Base-by-base conservation (phyloP, 2,888 invertebrate genomes). In the Nineta flava region DNA sequence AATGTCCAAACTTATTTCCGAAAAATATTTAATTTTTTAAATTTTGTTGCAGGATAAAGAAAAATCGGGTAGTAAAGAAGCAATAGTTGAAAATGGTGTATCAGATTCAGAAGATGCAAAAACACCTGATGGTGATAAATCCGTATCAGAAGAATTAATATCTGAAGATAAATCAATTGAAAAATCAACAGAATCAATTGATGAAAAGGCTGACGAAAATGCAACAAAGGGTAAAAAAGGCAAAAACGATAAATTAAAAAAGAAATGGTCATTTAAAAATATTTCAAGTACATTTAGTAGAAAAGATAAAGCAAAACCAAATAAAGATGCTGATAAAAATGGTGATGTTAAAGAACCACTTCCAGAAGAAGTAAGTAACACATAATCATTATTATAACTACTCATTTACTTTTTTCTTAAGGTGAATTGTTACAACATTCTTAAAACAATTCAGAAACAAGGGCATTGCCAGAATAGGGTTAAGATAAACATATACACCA, bases 201-300 rank as follows among this genome's bases (percentile, higher is more conserved):
- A 48, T 9, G 57, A 53, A 16, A 50, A 51, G 49, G 50, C 48
- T 16, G 51, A 52, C 9, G 69, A 53, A 65, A 69, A 47, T 69
- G 81, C 63, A 80, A 78, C 44, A 9, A 45, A 32, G n/a, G 34
- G 44, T 10, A 62, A 64, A 50, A 64, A 61, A 54, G 64, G 64
- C 52, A 60, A 62, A 50, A 65, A 67, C 53, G 62, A 62, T 55
- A 71, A 79, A 74, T 74, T 81, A 59, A 87, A 87, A 78, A 87
- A 87, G 78, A 87, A 87, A 74, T 88, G 87, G 87, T 87, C 87
- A 60, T 81, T 88, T 69, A 79, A 87, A 63, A 85, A 82, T 63
- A 83, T 88, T 71, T 87, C 87, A 63, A 26, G 26, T 26, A 26
- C 26, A 26, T 88, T 88, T 69, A 83, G 85, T 63, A 82, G 82